Evolutionary conservation across 2,888 invertebrate species (phyloP).

Genomic region (Orthonevra nobilis): DNA sequence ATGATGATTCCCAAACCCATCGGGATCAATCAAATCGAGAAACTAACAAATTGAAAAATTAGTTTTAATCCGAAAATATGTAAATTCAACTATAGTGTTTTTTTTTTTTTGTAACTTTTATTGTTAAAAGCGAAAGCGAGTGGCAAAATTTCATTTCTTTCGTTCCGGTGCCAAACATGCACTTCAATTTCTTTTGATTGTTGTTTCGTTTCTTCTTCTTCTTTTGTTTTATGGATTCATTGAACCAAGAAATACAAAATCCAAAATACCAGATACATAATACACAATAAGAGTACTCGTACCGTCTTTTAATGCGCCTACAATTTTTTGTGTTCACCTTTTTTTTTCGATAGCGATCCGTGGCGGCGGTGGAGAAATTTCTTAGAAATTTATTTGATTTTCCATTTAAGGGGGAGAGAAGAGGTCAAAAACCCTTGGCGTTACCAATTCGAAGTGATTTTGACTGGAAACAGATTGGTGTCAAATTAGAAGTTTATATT

Average conservation of each 20-base stretch:
- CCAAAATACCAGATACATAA: background rate
- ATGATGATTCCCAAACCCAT: background rate
- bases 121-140: conserved; percentile 47
- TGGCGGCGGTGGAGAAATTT: conserved; percentile 21
- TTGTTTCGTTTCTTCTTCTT: conserved; percentile 8
- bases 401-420: background rate
- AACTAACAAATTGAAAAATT: background rate
- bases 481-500: conserved; percentile 32
- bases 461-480: conserved; percentile 19
- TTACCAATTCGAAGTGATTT: conserved; percentile 8
- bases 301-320: too few relatives aligned
- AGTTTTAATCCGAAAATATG: too few relatives aligned
- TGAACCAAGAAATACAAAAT: background rate
- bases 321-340: background rate
- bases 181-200: conserved; percentile 41
- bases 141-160: conserved; percentile 33
- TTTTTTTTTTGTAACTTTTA: too few relatives aligned
- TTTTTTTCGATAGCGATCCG: conserved; percentile 26
- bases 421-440: conserved; percentile 18
- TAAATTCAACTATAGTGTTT: too few relatives aligned
- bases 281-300: too few relatives aligned
- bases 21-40: background rate
- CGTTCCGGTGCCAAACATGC: conserved; percentile 50
- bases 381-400: conserved; percentile 1
- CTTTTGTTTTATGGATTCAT: conserved; percentile 10